Evolutionary conservation across 2,113 vertebrate genomes (phyloP).

Genomic region (Ciconia maguari): DNA sequence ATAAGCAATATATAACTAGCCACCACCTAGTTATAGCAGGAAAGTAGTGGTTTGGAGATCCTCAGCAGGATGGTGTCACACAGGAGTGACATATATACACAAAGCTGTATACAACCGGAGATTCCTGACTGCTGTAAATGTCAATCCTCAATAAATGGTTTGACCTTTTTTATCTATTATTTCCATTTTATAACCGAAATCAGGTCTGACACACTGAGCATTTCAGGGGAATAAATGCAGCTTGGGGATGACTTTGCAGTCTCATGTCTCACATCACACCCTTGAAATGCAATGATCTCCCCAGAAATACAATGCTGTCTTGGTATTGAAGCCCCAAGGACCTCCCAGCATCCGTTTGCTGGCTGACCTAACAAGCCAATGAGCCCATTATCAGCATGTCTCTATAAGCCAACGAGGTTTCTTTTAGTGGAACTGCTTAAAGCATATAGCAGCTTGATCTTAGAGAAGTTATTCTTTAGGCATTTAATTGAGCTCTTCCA

Average conservation of each 20-base stretch:
- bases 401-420: not conserved
- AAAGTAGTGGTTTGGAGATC: not conserved
- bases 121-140: slow-evolving; percentile 29
- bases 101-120: slow-evolving; percentile 9
- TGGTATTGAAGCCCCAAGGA: slow-evolving; percentile 25
- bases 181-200: slow-evolving; percentile 50
- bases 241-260: slow-evolving; percentile 15
- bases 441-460: not conserved
- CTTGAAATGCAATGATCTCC: slow-evolving; percentile 27
- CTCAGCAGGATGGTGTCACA: not conserved
- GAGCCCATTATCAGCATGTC: slow-evolving; percentile 10
- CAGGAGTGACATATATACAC: not conserved
- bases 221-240: slow-evolving; percentile 33
- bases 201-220: not conserved
- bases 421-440: slow-evolving; percentile 8
- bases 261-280: not conserved
- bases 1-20: not conserved
- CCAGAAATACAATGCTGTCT: not conserved
- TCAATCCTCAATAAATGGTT: slow-evolving; percentile 29
- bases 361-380: slow-evolving; percentile 42
- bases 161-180: slow-evolving; percentile 32
- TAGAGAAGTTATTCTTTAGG: not conserved
- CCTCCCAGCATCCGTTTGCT: not conserved
- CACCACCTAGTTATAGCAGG: not conserved
- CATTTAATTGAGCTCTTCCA: slow-evolving; percentile 17